Evolutionary conservation across 2,888 invertebrate genomes (phyloP).

Genomic region (Microdon myrmicae): DNA sequence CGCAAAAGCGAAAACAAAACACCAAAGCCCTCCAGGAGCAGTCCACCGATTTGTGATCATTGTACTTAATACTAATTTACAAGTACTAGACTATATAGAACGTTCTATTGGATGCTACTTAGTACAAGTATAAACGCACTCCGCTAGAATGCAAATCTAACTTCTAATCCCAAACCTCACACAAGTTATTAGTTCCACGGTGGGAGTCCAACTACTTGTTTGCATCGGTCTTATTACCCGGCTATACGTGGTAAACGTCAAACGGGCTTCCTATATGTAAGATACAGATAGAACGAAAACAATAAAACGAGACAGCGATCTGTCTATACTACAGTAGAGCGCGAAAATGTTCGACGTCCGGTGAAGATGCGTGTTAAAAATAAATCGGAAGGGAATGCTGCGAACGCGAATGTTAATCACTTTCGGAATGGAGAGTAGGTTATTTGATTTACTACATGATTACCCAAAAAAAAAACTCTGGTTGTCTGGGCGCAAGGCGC

Average conservation of each 20-base stretch:
- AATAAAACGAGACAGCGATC: background rate
- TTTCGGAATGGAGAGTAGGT: too few relatives aligned
- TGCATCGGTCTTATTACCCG: slow-evolving; percentile 17
- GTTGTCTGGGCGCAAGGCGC: too few relatives aligned
- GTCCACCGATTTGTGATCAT: background rate
- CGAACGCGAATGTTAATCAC: too few relatives aligned
- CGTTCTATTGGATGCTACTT: slow-evolving; percentile 11
- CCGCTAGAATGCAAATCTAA: background rate
- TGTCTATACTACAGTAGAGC: slow-evolving; percentile 26
- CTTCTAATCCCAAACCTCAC: background rate
- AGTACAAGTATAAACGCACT: slow-evolving; percentile 5
- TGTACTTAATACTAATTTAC: too few relatives aligned
- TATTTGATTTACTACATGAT: too few relatives aligned
- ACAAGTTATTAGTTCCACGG: too few relatives aligned
- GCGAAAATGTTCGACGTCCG: slow-evolving; percentile 9
- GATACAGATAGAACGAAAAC: slow-evolving; percentile 8
- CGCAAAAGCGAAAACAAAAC: slow-evolving; percentile 7
- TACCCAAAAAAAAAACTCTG: too few relatives aligned
- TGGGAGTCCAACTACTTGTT: slow-evolving; percentile 23
- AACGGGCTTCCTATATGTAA: slow-evolving; percentile 18
- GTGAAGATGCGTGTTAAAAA: too few relatives aligned
- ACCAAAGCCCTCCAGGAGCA: background rate
- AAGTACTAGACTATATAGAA: too few relatives aligned
- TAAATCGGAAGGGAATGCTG: too few relatives aligned
- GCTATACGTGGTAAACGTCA: slow-evolving; percentile 4